Base-by-base conservation (phyloP, 2,113 vertebrate species). In the Phalacrocorax aristotelis region DNA sequence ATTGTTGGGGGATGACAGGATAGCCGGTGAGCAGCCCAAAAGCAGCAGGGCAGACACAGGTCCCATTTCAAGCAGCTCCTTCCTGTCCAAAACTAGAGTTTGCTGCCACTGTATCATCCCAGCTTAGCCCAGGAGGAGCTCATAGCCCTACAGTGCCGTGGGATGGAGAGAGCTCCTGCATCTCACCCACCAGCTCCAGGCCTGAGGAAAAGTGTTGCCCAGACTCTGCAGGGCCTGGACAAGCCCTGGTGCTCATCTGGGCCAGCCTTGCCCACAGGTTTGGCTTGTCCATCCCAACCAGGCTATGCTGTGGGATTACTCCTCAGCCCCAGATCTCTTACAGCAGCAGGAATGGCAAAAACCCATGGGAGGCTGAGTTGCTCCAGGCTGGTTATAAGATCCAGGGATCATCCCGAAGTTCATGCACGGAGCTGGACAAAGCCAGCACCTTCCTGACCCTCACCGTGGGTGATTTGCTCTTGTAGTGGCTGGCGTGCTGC, bases 391-490 rank as follows among this genome's bases (percentile, higher is more conserved):
- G 22, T 8, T 40, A 34, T 0, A 36, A 64, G 46, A 70, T 32
- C 25, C 69, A 55, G 44, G 36, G 16, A 65, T 36, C 29, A 8
- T 25, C 61, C 52, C 2, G 0, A 49, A 75, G 78, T 30, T 69
- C 6, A 0, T 5, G 20, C 32, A 34, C 1, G 4, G 61, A 61
- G 49, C 84, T n/a, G 74, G 44, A 29, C 21, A 0, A 83, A 89
- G 51, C 74, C 82, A 58, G 51, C 0, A 0, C 46, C 25, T 64
- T 62, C 20, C 79, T 29, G 42, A 88, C 92, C n/a, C 99, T 98
- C 91, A 99, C 99, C 62, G 99, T 99, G 65, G 99, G 99, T 3
- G 99, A 99, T 97, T 99, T 99, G 98, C 99, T 99, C 98, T 99
- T 99, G 98, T 99, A 99, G 97, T 99, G 99, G 98, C 99, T 99